A percentile compares a stretch with the other conserved stretches of the same genome.
Conservation (phyloP, 92 coral and sea anemone genomes). For the Parazoanthus swiftii region DNA sequence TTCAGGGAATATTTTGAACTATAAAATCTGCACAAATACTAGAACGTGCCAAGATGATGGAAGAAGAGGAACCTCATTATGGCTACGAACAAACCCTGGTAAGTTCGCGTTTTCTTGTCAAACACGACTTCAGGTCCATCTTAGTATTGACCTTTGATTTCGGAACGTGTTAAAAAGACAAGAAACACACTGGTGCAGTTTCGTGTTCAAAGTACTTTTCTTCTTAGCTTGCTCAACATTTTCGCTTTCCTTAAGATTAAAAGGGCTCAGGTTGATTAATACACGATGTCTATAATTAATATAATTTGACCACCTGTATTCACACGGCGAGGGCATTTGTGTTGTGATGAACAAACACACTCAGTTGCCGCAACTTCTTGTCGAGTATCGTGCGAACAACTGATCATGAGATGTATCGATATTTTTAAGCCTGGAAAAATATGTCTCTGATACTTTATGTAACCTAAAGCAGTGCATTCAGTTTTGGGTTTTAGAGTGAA, state of each 20-base stretch:
- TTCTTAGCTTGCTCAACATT: neutral
- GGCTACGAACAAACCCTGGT: slow-evolving; percentile 95
- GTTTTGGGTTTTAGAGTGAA: too few species aligned
- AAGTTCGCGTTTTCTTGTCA: slow-evolving; percentile 32
- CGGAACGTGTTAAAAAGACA: neutral
- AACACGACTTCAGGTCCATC: neutral
- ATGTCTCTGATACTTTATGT: too few species aligned
- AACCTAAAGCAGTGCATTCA: too few species aligned
- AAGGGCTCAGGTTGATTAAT: neutral
- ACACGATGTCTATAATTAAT: slow-evolving; percentile 1
- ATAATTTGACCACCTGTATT: slow-evolving; percentile 28
- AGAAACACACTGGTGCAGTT: neutral
- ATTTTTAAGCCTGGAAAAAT: too few species aligned
- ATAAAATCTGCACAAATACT: neutral
- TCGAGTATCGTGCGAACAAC: neutral
- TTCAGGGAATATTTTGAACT: neutral
- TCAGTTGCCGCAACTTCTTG: neutral
- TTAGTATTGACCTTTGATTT: neutral
- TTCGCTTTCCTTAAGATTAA: neutral
- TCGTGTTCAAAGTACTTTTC: neutral
- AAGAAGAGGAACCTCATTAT: slow-evolving; percentile 74
- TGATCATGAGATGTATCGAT: neutral
- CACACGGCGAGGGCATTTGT: neutral
- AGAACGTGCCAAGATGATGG: slow-evolving; percentile 54
- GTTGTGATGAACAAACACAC: neutral